Percentiles rank a stretch among this genome's conserved stretches.
Evolutionary conservation across 1,140 invertebrate genomes (phyloP).

Genomic region (Battus philenor): DNA sequence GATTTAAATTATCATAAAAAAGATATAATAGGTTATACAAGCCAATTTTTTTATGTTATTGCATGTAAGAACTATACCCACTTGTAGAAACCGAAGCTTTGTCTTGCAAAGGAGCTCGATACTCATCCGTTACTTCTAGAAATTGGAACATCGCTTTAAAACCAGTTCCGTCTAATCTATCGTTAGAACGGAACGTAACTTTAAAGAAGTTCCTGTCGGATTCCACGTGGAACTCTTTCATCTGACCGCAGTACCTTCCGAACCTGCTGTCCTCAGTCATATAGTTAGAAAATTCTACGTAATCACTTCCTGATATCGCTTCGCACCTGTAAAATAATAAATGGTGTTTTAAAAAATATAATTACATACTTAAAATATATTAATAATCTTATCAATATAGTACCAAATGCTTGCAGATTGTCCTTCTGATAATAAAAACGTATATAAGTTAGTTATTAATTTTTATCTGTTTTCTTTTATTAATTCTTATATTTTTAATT

Average conservation of each 20-base stretch:
- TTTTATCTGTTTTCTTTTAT: too few relatives aligned
- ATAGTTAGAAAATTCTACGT: slow-evolving; percentile 96
- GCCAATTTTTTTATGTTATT: too few relatives aligned
- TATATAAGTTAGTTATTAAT: too few relatives aligned
- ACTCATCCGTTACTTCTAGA: slow-evolving; percentile 69
- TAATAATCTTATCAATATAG: too few relatives aligned
- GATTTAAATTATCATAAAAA: too few relatives aligned
- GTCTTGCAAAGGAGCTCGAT: slow-evolving; percentile 55
- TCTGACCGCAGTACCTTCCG: slow-evolving; percentile 89
- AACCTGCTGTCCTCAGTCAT: slow-evolving; percentile 91
- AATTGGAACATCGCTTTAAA: slow-evolving; percentile 95
- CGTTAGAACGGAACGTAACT: slow-evolving; percentile 95
- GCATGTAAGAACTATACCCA: slow-evolving; percentile 15
- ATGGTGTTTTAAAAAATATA: too few relatives aligned
- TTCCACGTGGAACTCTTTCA: slow-evolving; percentile 85
- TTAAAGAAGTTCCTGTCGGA: slow-evolving; percentile 96
- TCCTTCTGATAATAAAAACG: too few relatives aligned
- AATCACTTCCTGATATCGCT: slow-evolving; percentile 91
- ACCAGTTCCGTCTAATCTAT: slow-evolving; percentile 93
- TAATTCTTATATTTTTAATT: too few relatives aligned
- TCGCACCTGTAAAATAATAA: slow-evolving; percentile 83
- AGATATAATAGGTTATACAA: too few relatives aligned
- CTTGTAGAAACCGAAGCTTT: slow-evolving; percentile 53
- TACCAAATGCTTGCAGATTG: too few relatives aligned
- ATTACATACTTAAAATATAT: too few relatives aligned